Percentiles rank a stretch among this genome's conserved stretches.
phyloP scores from a whole-genome alignment of 2,888 invertebrate species.

The Panzeria rudis region DNA sequence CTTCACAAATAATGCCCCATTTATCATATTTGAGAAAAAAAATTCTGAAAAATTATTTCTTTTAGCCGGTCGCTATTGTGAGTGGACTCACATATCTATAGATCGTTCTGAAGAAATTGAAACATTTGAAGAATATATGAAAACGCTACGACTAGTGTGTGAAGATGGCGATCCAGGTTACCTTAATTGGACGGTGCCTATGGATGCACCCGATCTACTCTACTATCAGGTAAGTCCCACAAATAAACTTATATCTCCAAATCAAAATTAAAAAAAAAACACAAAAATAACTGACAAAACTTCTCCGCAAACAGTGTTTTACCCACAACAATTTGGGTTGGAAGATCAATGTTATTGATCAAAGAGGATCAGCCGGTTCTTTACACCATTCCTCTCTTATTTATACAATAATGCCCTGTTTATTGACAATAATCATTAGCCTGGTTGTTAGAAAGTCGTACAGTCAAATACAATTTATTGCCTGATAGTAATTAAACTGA shows the following conservation, averaged over 20 bases:
- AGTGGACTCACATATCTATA: conserved; percentile 91
- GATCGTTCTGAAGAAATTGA: conserved; percentile 89
- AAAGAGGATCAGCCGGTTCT: conserved; percentile 78
- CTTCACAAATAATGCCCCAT: no score
- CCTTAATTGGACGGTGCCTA: conserved; percentile 93
- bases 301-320: conserved; percentile 89
- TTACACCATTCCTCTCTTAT: conserved; percentile 58
- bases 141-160: conserved; percentile 90
- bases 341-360: conserved; percentile 95
- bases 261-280: not conserved
- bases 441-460: conserved; percentile 77
- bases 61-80: conserved; percentile 92
- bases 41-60: no score
- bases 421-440: conserved; percentile 78
- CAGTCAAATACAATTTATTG: conserved; percentile 73
- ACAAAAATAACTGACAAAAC: not conserved
- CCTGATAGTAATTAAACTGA: conserved; percentile 80
- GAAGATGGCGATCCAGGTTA: conserved; percentile 90
- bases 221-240: conserved; percentile 93
- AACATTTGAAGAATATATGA: conserved; percentile 91
- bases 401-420: conserved; percentile 73
- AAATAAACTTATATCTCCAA: not conserved
- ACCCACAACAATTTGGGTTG: conserved; percentile 96
- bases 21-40: no score
- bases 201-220: conserved; percentile 91